phyloP scores from a whole-genome alignment of 92 coral and sea anemone species.

The Porites rus region DNA sequence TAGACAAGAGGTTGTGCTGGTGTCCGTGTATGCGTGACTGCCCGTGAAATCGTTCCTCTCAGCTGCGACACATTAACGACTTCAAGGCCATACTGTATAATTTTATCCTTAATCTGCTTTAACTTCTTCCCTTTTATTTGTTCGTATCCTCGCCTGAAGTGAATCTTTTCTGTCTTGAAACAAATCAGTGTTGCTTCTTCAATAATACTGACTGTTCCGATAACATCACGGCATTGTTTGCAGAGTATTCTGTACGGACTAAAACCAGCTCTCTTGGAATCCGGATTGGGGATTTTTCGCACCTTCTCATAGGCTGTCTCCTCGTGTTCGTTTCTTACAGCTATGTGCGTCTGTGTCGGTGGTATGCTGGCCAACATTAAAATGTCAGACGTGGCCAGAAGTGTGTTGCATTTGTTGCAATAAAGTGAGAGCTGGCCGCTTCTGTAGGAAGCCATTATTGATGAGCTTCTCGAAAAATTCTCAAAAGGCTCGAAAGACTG shows the following conservation, averaged over 20 bases:
- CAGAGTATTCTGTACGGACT: conserved; percentile 79
- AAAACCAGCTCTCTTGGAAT: conserved; percentile 66
- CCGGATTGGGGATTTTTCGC: conserved; percentile 69
- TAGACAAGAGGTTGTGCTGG: conserved; percentile 55
- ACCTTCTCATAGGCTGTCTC: conserved; percentile 57
- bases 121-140: conserved; percentile 75
- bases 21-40: neutral
- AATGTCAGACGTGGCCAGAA: conserved; percentile 61
- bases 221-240: conserved; percentile 62
- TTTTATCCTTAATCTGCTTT: conserved; percentile 53
- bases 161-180: conserved; percentile 79
- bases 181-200: conserved; percentile 73
- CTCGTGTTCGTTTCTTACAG: conserved; percentile 66
- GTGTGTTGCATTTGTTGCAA: conserved; percentile 71
- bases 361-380: conserved; percentile 81
- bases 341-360: conserved; percentile 82
- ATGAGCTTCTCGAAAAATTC: neutral
- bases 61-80: conserved; percentile 64
- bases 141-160: conserved; percentile 49
- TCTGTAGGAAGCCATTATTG: conserved; percentile 41
- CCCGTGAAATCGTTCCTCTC: neutral
- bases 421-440: conserved; percentile 38
- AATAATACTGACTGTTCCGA: conserved; percentile 71
- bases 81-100: conserved; percentile 68
- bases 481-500: neutral